Evolutionary conservation across 2,888 invertebrate genomes (phyloP), one percentile per base, ranked within the genome.

Genomic region (Trypoxylon attenuatum): DNA sequence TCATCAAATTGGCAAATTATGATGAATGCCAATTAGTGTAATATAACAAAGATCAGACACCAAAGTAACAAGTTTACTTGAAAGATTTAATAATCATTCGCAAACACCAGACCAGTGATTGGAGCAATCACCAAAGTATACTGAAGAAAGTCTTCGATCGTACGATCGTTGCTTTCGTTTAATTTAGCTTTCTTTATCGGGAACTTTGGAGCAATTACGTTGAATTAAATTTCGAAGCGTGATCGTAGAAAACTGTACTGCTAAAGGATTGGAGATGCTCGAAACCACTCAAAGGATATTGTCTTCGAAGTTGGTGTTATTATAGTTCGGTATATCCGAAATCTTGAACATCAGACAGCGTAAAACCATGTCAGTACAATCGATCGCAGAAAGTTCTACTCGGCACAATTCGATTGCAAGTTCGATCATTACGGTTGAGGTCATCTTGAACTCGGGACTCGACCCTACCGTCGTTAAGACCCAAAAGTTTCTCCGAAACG

Each of bases 341-440:
- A 64, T 54, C 50, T 63, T 61, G 22, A 16, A 19, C 45, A 16
- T 25, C 49, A 18, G 49, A 39, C 18, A n/a, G 39, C 22, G 25
- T 6, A 38, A 25, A 55, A 55, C 39, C 51, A n/a, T 47, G 22
- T 16, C 49, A 27, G 43, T 64, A 64, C 43, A 41, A 54, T 16
- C 61, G 63, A 42, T 45, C 63, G 51, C 51, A 46, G 18, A 46
- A 65, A 65, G 55, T 55, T 55, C 51, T 29, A 46, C 33, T 10
- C n/a, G n/a, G 27, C 4, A n/a, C 22, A 42, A 53, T 62, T 66
- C 50, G 63, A 50, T 57, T 29, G 49, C 38, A 66, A 66, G 66
- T 63, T 63, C 50, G 53, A 46, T 66, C 66, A 54, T 64, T 58
- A 63, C 50, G 16, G 53, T 16, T 23, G 22, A 23, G 27, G 53